Evolutionary conservation across 64 coral and sea anemone species (phyloP).

Genomic region (Astreopora myriophthalma): DNA sequence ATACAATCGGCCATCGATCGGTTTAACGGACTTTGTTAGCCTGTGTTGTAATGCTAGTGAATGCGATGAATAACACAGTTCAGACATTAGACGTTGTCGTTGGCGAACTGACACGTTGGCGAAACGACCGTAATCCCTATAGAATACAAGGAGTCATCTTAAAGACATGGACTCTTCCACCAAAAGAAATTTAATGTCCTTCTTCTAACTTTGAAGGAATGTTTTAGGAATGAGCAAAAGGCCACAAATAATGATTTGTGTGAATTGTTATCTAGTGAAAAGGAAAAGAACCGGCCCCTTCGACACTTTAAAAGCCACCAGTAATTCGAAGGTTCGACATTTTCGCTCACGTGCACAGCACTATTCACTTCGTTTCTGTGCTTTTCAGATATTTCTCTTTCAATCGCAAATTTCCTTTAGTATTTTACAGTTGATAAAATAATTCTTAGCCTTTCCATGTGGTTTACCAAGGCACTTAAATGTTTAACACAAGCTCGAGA

Average conservation of each 20-base stretch:
- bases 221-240: background rate
- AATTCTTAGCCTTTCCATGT: background rate
- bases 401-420: background rate
- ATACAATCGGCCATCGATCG: no score
- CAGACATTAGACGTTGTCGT: no score
- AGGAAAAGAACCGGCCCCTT: background rate
- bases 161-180: background rate
- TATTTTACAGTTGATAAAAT: background rate
- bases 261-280: background rate
- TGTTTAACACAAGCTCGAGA: background rate
- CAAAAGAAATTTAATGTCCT: background rate
- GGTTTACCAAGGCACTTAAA: background rate
- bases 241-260: background rate
- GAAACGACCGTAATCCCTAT: no score
- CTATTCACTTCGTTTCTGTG: background rate
- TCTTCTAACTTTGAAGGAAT: background rate
- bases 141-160: background rate
- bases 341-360: background rate
- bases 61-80: no score
- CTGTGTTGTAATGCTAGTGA: no score
- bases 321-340: background rate
- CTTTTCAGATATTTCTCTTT: background rate
- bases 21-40: no score
- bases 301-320: background rate
- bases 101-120: no score